phyloP scores from a whole-genome alignment of 2,113 vertebrate genomes.

The Okapia johnstoni region DNA sequence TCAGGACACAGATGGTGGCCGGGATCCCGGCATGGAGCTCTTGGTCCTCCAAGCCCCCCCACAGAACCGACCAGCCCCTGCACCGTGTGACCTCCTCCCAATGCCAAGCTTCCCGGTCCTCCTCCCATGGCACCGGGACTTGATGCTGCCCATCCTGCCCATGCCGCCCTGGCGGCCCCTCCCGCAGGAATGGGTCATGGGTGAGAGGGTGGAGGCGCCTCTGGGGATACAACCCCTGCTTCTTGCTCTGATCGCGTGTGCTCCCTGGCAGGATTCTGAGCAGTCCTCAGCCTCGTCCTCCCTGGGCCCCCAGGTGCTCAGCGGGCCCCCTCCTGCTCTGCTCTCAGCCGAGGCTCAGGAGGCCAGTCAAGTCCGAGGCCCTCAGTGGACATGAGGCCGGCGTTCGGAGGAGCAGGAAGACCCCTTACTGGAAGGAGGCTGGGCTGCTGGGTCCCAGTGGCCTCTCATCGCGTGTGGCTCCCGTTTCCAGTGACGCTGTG shows the following conservation, averaged over 20 bases:
- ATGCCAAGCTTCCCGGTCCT: background rate
- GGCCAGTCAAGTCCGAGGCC: background rate
- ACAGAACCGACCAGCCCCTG: too few species aligned
- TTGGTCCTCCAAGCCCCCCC: background rate
- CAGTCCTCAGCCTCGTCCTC: background rate
- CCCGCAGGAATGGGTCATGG: background rate
- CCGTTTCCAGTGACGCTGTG: accelerated
- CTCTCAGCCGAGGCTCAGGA: background rate
- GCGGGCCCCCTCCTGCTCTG: accelerated
- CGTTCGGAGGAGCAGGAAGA: background rate
- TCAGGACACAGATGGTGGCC: background rate
- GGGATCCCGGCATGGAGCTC: accelerated
- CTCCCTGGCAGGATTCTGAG: too few species aligned
- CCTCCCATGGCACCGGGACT: background rate
- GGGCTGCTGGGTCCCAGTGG: background rate
- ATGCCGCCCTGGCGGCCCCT: background rate
- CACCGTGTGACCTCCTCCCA: background rate
- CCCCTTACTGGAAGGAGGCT: background rate
- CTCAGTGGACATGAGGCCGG: background rate
- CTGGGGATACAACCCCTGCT: background rate
- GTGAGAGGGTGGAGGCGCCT: background rate
- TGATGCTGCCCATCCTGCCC: background rate
- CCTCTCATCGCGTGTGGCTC: background rate
- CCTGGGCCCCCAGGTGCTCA: background rate
- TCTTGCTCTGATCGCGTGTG: accelerated